Base-by-base conservation (phyloP, 2,797 vertebrate genomes). In the Spatula versicolor region DNA sequence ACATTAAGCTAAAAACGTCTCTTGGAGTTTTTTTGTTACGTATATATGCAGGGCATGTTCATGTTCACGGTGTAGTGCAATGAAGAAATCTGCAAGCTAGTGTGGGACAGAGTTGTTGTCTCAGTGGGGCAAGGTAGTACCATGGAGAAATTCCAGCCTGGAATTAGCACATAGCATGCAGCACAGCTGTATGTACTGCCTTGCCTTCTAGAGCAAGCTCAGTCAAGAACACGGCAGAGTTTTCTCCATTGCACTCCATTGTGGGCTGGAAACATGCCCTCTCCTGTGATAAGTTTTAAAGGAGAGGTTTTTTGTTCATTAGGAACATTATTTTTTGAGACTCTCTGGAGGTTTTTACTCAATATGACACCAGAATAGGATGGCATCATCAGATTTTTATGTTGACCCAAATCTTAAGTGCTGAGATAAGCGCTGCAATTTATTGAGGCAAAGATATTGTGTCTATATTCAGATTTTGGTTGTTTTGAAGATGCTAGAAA, bases 401-500 rank as follows among this genome's bases (percentile, higher is more conserved):
- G 50, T 68, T 82, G 48, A 54, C 35, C 30, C 59, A 78, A 26
- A 60, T 87, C 23, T 33, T 41, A n/a, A 80, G 43, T 8, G 4
- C 62, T 90, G 82, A 81, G 60, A 11, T 77, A 52, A 88, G 54
- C 7, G 0, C 41, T 86, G 46, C 41, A 63, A 52, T 90, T 93
- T 85, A 75, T 73, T 0, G 0, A 79, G 45, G 66, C 80, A 88
- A 30, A 77, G 45, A 31, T 54, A 30, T 15, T 52, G 17, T 22
- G 23, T 50, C 69, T 72, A 3, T 37, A 3, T 33, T 64, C 79
- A 59, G 71, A 76, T 91, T 93, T 73, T 39, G 9, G 25, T 74
- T 73, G 35, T 67, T 93, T 85, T 76, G 26, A 73, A 17, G 60
- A 66, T 80, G 17, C 54, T 82, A 74, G 54, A 82, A 92, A 59